A percentile compares a stretch with the other conserved stretches of the same genome.
Conservation (phyloP, 2,888 invertebrate genomes). For the Rhogogaster chlorosoma region DNA sequence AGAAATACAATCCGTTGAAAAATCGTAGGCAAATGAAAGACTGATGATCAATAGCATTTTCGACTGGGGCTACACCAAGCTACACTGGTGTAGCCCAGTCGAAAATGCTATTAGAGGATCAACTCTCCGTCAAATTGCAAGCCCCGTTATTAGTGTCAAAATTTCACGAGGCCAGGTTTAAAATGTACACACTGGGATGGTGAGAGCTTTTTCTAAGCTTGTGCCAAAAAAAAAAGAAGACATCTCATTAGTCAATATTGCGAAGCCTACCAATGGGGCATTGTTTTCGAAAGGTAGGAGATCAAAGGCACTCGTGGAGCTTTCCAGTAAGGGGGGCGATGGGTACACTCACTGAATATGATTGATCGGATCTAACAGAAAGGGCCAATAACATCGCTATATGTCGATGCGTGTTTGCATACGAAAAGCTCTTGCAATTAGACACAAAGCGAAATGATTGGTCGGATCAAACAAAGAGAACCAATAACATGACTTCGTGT, state of each 20-base stretch:
- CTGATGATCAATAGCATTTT: too few species aligned
- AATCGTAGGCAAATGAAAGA: not conserved
- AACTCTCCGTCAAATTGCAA: not conserved
- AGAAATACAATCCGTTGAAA: not conserved
- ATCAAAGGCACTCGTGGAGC: not conserved
- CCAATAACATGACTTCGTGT: not conserved
- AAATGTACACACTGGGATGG: not conserved
- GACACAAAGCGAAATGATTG: not conserved
- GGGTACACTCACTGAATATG: not conserved
- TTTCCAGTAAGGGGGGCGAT: not conserved
- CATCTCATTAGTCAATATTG: not conserved
- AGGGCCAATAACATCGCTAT: not conserved
- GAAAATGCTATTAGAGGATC: too few species aligned
- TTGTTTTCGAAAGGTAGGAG: too few species aligned
- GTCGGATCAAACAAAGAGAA: not conserved
- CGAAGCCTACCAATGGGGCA: not conserved
- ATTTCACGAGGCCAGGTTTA: not conserved
- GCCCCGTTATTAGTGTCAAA: too few species aligned
- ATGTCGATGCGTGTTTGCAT: not conserved
- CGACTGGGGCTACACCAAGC: too few species aligned
- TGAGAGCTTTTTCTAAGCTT: not conserved
- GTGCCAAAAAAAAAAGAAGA: not conserved
- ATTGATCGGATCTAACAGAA: not conserved
- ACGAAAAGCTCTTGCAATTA: not conserved
- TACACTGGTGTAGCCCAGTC: too few species aligned